Evolutionary conservation across 1,140 invertebrate genomes (phyloP), one percentile per base, ranked within the genome.

Genomic region (Drosophila truncata): DNA sequence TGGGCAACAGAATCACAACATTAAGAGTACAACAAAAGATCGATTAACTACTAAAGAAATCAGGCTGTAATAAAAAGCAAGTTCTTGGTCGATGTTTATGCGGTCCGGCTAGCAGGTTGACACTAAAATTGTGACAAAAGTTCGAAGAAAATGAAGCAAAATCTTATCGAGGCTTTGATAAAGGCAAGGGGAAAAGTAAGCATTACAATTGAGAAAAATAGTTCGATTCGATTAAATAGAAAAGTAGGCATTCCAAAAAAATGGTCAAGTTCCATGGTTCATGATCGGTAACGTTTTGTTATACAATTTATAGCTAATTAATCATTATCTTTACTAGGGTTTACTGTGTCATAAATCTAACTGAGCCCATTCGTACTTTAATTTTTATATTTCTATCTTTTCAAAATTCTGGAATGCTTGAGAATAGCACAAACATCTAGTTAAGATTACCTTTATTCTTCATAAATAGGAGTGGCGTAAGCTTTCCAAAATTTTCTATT

Each of bases 1-100:
- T 54, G 63, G 62, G 74, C 74, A 78, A 78, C 74, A 78, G 16
- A 78, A 77, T 42, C 74, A 78, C 74, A 78, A 77, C 74, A 69
- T 61, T 67, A 69, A 77, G 41, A 77, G 14, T 72, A 73, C 70
- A 73, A 73, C 70, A 60, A 35, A 73, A 73, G 44, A 69, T 52
- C 29, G 54, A 33, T 37, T 55, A 35, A 6, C 42, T 60, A 58
- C 20, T 14, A 41, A 70, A 41, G 9, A 73, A 72, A 50, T 42
- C 11, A 72, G 57, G 47, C 66, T 72, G 54, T 31, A 60, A 73
- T 73, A 72, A 73, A 47, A 73, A 50, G 70, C 69, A 72, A 47
- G 20, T 23, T 35, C 23, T 31, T 41, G n/a, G 18, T 31, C 37
- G 39, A 67, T 37, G 62, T 18, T 29, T 2, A 31, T 23, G 29